Conservation (phyloP, 2,113 vertebrate genomes). For the Tursiops truncatus region DNA sequence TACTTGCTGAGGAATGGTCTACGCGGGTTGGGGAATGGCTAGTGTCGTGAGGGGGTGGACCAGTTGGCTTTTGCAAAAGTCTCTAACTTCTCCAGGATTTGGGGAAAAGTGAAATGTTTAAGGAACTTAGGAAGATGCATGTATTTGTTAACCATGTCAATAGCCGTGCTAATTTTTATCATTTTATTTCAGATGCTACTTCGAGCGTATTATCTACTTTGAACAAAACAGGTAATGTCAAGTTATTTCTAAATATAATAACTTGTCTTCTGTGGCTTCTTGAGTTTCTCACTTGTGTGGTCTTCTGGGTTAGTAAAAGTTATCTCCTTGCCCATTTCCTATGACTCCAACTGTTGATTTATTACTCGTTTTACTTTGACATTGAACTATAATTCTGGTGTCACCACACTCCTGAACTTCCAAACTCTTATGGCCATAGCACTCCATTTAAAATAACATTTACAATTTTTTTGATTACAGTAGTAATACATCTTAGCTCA, state of each 20-base stretch:
- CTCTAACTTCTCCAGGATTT: slow-evolving; percentile 24
- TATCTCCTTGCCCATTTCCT: neutral
- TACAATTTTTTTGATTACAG: neutral
- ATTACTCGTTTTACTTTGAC: slow-evolving; percentile 11
- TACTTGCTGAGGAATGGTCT: neutral
- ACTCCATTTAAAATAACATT: slow-evolving; percentile 26
- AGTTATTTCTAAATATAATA: slow-evolving; percentile 36
- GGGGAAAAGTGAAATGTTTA: neutral
- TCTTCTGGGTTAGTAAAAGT: slow-evolving; percentile 31
- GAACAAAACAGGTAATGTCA: slow-evolving; percentile 76
- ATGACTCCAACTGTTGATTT: neutral
- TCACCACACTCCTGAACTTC: neutral
- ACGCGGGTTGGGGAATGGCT: neutral
- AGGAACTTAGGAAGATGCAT: neutral
- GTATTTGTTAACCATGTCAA: neutral
- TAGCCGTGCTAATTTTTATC: slow-evolving; percentile 54
- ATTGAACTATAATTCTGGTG: slow-evolving; percentile 1
- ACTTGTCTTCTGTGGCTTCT: neutral
- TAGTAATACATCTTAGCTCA: neutral
- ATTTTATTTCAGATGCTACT: slow-evolving; percentile 70
- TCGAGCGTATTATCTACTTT: slow-evolving; percentile 71
- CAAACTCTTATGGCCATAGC: neutral
- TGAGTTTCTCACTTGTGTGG: neutral
- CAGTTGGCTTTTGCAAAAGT: neutral
- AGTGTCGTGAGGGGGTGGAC: neutral